phyloP scores from a whole-genome alignment of 2,888 invertebrate species.

The Nomada goodeniana region DNA sequence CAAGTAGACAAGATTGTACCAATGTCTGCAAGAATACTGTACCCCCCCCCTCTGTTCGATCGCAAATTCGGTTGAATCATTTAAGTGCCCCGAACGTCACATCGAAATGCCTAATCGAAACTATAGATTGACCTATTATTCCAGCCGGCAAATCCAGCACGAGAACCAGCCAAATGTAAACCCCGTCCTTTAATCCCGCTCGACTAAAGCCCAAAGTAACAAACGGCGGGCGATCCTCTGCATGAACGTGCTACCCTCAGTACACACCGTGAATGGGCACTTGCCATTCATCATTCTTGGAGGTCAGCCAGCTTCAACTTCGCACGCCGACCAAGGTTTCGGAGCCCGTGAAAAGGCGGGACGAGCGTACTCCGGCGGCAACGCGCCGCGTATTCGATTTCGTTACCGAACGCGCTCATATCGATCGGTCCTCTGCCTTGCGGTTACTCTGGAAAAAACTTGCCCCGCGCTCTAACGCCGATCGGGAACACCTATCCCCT shows the following conservation, averaged over 20 bases:
- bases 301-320: conserved; percentile 78
- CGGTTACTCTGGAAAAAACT: conserved; percentile 36
- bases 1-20: too few relatives aligned
- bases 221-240: neutral
- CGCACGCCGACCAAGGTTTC: conserved; percentile 60
- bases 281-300: conserved; percentile 80
- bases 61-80: too few relatives aligned
- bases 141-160: neutral
- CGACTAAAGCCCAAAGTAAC: conserved; percentile 17
- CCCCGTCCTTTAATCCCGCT: neutral
- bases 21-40: too few relatives aligned
- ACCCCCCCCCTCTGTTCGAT: too few relatives aligned
- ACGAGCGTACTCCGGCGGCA: conserved; percentile 49
- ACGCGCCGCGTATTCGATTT: conserved; percentile 57
- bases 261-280: conserved; percentile 73
- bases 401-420: conserved; percentile 65
- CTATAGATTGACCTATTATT: neutral
- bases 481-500: neutral
- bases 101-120: neutral
- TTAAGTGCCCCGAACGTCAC: too few relatives aligned
- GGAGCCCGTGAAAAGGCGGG: conserved; percentile 61
- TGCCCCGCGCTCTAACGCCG: neutral
- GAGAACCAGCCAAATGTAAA: neutral
- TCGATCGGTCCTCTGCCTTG: conserved; percentile 56
- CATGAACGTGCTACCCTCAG: conserved; percentile 38